Conservation (phyloP, 2,797 vertebrate genomes). For the Manis pentadactyla region DNA sequence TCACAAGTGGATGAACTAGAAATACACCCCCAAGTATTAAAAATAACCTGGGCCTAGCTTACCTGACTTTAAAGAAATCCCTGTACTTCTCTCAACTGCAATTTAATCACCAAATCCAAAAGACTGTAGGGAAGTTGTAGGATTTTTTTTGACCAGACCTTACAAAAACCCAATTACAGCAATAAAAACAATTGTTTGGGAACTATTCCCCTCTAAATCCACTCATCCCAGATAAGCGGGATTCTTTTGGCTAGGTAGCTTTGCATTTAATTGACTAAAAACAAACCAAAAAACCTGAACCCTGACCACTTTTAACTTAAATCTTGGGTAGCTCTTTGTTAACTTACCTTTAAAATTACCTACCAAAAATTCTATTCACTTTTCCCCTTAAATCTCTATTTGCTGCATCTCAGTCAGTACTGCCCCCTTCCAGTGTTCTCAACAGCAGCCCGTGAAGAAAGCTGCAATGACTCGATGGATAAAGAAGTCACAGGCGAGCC, state of each 20-base stretch:
- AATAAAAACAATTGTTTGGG: background rate
- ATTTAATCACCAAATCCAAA: background rate
- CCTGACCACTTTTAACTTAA: background rate
- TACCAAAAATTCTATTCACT: background rate
- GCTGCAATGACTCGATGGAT: background rate
- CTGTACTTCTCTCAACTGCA: background rate
- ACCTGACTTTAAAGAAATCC: background rate
- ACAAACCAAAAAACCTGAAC: background rate
- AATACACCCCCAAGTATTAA: background rate
- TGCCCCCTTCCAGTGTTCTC: background rate
- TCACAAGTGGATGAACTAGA: background rate
- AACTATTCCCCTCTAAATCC: background rate
- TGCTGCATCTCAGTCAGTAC: background rate
- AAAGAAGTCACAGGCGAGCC: background rate
- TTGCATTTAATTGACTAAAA: background rate
- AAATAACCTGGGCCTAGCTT: background rate
- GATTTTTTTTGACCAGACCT: background rate
- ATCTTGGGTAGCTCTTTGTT: background rate
- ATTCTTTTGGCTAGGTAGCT: background rate
- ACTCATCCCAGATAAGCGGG: background rate
- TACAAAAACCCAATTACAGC: background rate
- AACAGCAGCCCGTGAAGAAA: background rate
- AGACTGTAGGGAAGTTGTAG: background rate
- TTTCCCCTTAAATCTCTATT: background rate
- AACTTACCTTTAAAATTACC: background rate